These are phyloP conservation scores for Apis cerana DNA, from an alignment of 1,140 invertebrate genomes.

Conservation along the genomic window DNA sequence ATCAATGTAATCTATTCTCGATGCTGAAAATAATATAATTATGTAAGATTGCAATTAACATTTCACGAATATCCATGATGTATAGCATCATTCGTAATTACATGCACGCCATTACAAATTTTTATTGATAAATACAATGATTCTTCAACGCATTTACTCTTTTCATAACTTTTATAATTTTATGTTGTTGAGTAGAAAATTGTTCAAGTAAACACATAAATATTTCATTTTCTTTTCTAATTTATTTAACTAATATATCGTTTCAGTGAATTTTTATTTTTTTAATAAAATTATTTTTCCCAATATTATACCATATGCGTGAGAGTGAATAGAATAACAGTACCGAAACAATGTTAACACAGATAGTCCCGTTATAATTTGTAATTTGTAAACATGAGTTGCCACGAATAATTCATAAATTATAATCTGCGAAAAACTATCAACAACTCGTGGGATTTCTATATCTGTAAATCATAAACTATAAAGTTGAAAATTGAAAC, in stretches of 20 bases:
- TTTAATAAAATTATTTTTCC: background rate
- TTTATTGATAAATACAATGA: background rate
- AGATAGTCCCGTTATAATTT: conserved; percentile 28
- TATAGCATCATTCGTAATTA: conserved; percentile 13
- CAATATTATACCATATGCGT: background rate
- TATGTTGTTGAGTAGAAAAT: background rate
- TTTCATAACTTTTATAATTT: background rate
- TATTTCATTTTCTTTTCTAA: background rate
- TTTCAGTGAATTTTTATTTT: background rate
- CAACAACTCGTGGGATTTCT: background rate
- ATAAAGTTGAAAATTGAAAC: no score
- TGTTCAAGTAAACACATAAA: background rate
- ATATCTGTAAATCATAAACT: background rate
- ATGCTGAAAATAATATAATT: background rate
- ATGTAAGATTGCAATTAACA: conserved; percentile 1
- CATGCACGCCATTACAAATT: background rate
- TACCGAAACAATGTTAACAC: conserved; percentile 17
- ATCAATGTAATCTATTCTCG: background rate
- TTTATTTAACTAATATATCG: no score
- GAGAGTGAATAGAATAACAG: conserved; percentile 29
- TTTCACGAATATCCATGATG: conserved; percentile 28
- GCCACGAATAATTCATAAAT: conserved; percentile 23
- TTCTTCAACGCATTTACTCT: background rate
- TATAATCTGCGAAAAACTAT: background rate
- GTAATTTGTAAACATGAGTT: conserved; percentile 21